These are phyloP conservation scores for honey bee (Apis mellifera) DNA, from an alignment of 1,140 invertebrate species.

Conservation along the genomic window Amel_HAv3.1 CM009933.2:1058501-1059000, in stretches of 20 bases:
- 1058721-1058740: slow-evolving; percentile 73
- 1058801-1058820: no score
- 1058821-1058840: neutral
- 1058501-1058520: neutral
- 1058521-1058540: no score
- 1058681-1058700: slow-evolving; percentile 77
- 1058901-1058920: slow-evolving; percentile 48
- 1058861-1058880: no score
- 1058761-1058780: slow-evolving; percentile 81
- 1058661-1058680: slow-evolving; percentile 79
- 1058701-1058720: slow-evolving; percentile 72
- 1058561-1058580: neutral
- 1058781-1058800: slow-evolving; percentile 69
- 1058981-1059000: slow-evolving; percentile 86
- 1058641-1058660: slow-evolving; percentile 71
- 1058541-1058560: no score
- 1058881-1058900: neutral
- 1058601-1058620: slow-evolving; percentile 74
- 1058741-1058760: slow-evolving; percentile 66
- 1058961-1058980: slow-evolving; percentile 70
- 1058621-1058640: slow-evolving; percentile 65
- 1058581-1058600: slow-evolving; percentile 68
- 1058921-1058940: slow-evolving; percentile 76
- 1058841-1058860: no score
- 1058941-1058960: slow-evolving; percentile 78